These are phyloP conservation scores for Cydia strobilella DNA, from an alignment of 1,140 invertebrate genomes.

Conservation along the genomic window DNA sequence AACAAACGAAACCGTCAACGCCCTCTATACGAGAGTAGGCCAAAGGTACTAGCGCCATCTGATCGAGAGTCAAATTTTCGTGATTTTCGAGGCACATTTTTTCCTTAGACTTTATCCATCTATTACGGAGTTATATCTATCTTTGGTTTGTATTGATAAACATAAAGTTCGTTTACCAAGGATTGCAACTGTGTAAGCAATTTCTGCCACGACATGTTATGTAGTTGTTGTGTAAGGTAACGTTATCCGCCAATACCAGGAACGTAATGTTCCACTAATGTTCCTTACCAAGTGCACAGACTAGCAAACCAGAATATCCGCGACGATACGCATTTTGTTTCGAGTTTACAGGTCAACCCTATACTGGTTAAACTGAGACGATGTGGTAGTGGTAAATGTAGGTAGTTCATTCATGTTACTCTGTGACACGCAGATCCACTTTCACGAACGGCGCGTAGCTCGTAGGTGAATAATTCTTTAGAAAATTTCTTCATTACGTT, in stretches of 20 bases:
- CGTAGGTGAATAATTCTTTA: conserved; percentile 15
- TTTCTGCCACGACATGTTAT: conserved; percentile 24
- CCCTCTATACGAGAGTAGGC: too few species aligned
- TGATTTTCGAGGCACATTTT: too few species aligned
- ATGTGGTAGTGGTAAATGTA: not conserved
- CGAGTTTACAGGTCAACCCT: not conserved
- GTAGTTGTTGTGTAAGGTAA: conserved; percentile 40
- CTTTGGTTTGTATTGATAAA: not conserved
- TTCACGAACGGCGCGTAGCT: conserved; percentile 13
- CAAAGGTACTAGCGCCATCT: too few species aligned
- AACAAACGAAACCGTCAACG: too few species aligned
- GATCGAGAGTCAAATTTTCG: too few species aligned
- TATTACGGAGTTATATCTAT: too few species aligned
- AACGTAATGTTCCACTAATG: conserved; percentile 32
- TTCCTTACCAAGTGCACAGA: conserved; percentile 31
- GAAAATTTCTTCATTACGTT: conserved; percentile 11
- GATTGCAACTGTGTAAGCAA: conserved; percentile 21
- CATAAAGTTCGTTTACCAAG: conserved; percentile 14
- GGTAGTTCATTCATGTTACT: conserved; percentile 4
- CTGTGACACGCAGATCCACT: conserved; percentile 20
- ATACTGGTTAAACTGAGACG: not conserved
- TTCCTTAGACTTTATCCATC: too few species aligned
- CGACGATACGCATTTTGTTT: not conserved
- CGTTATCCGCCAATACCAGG: conserved; percentile 39
- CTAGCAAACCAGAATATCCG: not conserved